Conservation (phyloP, 2,797 vertebrate genomes). For the Lutjanus campechanus region DNA sequence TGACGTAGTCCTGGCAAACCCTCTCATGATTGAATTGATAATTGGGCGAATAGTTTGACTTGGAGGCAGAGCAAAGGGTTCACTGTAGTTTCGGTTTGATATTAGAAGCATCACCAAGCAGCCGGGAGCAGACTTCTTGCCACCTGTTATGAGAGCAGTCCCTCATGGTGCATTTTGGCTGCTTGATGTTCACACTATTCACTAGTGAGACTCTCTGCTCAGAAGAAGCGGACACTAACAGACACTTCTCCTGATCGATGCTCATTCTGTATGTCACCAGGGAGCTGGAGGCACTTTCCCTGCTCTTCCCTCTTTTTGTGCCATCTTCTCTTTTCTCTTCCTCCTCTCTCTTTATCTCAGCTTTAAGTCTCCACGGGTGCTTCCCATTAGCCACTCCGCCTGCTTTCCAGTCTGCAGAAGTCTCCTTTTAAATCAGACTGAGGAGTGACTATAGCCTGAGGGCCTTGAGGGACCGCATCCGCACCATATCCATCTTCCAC, state of each 20-base stretch:
- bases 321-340: constrained; percentile 52
- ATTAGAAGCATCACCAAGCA: constrained; percentile 31
- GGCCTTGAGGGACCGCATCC: constrained; percentile 67
- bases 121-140: constrained; percentile 40
- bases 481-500: constrained; percentile 74
- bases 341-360: constrained; percentile 61
- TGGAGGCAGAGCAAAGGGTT: constrained; percentile 8
- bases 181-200: constrained; percentile 67
- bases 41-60: constrained; percentile 48
- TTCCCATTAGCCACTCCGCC: constrained; percentile 73
- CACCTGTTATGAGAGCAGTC: constrained; percentile 67
- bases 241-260: constrained; percentile 72
- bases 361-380: constrained; percentile 61
- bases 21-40: constrained; percentile 49
- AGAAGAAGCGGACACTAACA: constrained; percentile 60
- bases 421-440: constrained; percentile 77
- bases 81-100: constrained; percentile 9
- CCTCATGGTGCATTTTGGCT: constrained; percentile 59
- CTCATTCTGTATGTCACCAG: constrained; percentile 62
- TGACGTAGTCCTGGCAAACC: constrained; percentile 31
- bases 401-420: constrained; percentile 66
- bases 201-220: constrained; percentile 62
- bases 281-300: constrained; percentile 71
- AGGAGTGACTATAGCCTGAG: constrained; percentile 68
- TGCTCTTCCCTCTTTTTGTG: constrained; percentile 48